These are phyloP conservation scores for Cirrhinus mrigala DNA, from an alignment of 2,797 vertebrate species.

Conservation along the genomic window DNA sequence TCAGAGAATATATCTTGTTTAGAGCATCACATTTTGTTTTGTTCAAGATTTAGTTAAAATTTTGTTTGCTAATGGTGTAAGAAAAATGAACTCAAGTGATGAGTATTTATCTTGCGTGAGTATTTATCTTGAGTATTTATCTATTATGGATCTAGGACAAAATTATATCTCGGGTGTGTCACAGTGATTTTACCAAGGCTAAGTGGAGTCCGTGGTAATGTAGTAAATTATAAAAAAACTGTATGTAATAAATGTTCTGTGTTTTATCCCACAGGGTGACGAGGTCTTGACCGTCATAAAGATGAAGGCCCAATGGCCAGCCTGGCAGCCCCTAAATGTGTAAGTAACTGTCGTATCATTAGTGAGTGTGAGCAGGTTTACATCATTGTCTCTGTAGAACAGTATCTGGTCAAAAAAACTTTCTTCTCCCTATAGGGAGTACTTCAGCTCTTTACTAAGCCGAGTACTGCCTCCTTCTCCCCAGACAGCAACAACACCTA, in stretches of 20 bases:
- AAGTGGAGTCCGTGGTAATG: no score
- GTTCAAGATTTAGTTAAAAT: background rate
- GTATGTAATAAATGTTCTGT: slow-evolving; percentile 25
- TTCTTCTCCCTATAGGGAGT: background rate
- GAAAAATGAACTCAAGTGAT: no score
- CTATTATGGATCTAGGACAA: no score
- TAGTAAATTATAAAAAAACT: background rate
- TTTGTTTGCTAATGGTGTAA: no score
- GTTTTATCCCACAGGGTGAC: slow-evolving; percentile 84
- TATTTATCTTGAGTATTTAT: no score
- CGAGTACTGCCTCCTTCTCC: background rate
- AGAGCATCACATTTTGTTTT: background rate
- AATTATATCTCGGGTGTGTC: background rate
- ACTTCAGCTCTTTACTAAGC: background rate
- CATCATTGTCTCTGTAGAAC: background rate
- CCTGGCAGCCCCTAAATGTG: slow-evolving; percentile 97
- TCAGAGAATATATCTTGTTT: background rate
- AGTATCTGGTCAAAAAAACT: background rate
- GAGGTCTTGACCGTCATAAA: slow-evolving; percentile 98
- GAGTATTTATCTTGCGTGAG: no score
- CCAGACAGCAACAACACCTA: background rate
- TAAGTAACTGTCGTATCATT: slow-evolving; percentile 79
- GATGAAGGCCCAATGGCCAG: slow-evolving; percentile 99
- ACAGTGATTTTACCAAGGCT: background rate
- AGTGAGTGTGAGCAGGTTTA: slow-evolving; percentile 3